Conservation (phyloP, 92 coral and sea anemone genomes). For the Parazoanthus atlanticus region DNA sequence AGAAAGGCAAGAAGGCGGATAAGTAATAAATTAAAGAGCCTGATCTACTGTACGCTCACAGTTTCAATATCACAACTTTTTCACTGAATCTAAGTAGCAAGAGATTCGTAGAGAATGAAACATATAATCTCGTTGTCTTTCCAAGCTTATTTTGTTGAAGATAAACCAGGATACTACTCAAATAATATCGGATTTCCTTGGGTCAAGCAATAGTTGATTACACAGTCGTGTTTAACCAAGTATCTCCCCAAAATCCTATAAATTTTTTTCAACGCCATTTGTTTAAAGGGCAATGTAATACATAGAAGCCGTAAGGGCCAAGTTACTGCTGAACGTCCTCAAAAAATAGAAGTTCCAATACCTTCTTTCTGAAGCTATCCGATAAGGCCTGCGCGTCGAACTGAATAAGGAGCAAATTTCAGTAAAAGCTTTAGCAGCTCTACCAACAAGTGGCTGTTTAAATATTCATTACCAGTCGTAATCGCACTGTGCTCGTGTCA, state of each 20-base stretch:
- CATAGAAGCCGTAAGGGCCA: too few relatives aligned
- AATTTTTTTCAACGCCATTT: background rate
- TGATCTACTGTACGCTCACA: background rate
- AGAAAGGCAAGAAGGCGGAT: background rate
- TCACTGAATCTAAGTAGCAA: background rate
- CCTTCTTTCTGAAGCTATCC: constrained; percentile 64
- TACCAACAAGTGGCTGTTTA: constrained; percentile 41
- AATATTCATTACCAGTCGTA: constrained; percentile 8
- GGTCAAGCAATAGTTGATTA: background rate
- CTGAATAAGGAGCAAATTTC: constrained; percentile 74
- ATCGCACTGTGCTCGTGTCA: constrained; percentile 17
- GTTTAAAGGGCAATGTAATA: too few relatives aligned
- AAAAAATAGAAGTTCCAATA: constrained; percentile 11
- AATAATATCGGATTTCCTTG: background rate
- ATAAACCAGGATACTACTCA: background rate
- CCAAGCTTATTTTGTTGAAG: background rate
- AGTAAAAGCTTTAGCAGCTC: constrained; percentile 73
- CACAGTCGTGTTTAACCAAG: background rate
- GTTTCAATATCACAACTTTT: background rate
- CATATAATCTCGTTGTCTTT: background rate
- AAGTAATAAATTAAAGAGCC: background rate
- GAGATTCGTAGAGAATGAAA: background rate
- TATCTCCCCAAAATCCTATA: background rate
- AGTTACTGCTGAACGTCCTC: background rate
- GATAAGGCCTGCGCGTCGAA: constrained; percentile 68